Evolutionary conservation across 2,888 invertebrate genomes (phyloP).

Genomic region (Hoplodrina blanda): DNA sequence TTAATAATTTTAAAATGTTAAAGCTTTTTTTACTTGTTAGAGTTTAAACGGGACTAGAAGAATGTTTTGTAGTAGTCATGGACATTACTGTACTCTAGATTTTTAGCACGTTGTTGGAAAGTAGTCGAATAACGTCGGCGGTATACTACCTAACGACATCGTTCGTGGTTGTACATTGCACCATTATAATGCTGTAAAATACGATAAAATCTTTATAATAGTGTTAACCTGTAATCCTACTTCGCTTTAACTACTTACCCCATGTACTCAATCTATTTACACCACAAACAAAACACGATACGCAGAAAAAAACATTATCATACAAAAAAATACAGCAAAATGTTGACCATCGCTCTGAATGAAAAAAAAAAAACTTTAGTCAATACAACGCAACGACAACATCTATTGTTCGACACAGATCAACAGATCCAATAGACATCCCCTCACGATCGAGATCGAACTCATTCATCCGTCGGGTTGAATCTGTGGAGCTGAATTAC

Average conservation of each 20-base stretch:
- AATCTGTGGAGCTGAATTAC: conserved; percentile 62
- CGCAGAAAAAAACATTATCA: not conserved
- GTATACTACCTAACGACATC: too few relatives aligned
- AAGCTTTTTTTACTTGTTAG: too few relatives aligned
- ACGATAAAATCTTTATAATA: conserved; percentile 18
- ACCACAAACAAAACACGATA: conserved; percentile 11
- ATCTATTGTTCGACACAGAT: conserved; percentile 57
- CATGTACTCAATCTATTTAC: conserved; percentile 23
- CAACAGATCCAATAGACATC: conserved; percentile 63
- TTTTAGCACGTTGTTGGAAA: conserved; percentile 1
- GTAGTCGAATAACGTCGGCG: too few relatives aligned
- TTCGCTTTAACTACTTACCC: conserved; percentile 15
- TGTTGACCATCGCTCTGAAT: conserved; percentile 14
- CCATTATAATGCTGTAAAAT: conserved; percentile 12
- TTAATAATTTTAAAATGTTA: too few relatives aligned
- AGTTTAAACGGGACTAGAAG: not conserved
- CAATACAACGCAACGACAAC: conserved; percentile 54
- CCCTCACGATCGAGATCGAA: conserved; percentile 79
- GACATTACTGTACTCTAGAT: not conserved
- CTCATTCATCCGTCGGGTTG: conserved; percentile 75
- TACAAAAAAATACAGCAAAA: conserved; percentile 11
- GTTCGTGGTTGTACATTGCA: not conserved
- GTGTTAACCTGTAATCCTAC: conserved; percentile 27
- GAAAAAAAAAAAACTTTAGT: conserved; percentile 47
- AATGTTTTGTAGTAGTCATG: not conserved